These are phyloP conservation scores for Tetranychus urticae DNA, from an alignment of 1,140 invertebrate genomes.

Conservation along the genomic window DNA sequence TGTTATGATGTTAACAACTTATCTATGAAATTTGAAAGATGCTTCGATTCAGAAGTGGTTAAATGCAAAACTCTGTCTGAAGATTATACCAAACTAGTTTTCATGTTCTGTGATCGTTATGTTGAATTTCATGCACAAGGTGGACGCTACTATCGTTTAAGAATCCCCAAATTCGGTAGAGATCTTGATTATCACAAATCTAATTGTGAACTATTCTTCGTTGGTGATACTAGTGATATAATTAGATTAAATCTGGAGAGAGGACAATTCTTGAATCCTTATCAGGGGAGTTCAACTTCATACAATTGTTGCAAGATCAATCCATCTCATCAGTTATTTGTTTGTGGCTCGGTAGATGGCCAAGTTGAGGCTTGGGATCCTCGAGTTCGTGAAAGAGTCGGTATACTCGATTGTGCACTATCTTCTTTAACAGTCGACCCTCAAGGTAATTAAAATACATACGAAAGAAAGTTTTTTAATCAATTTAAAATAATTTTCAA, in stretches of 20 bases:
- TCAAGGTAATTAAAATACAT: not conserved
- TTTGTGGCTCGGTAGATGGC: constrained; percentile 72
- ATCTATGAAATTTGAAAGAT: constrained; percentile 93
- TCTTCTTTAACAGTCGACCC: constrained; percentile 35
- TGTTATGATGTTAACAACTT: constrained; percentile 90
- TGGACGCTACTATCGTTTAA: constrained; percentile 65
- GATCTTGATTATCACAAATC: constrained; percentile 77
- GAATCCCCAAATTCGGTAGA: constrained; percentile 83
- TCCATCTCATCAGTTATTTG: constrained; percentile 58
- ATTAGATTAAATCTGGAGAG: constrained; percentile 85
- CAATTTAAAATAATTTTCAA: too few relatives aligned
- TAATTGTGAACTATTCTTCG: constrained; percentile 73
- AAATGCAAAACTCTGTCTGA: constrained; percentile 64
- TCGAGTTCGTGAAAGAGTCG: constrained; percentile 42
- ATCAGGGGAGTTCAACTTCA: constrained; percentile 41
- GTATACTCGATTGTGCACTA: constrained; percentile 59
- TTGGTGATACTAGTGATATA: constrained; percentile 72
- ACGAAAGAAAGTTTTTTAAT: too few relatives aligned
- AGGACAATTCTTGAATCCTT: constrained; percentile 71
- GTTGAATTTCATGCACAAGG: constrained; percentile 83
- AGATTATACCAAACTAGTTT: constrained; percentile 52
- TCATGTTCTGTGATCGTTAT: constrained; percentile 41
- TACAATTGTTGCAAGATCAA: constrained; percentile 72
- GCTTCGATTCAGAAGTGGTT: constrained; percentile 84
- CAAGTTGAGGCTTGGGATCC: constrained; percentile 91